Base-by-base conservation (phyloP, 1,140 invertebrate species). In the Periplaneta americana region DNA sequence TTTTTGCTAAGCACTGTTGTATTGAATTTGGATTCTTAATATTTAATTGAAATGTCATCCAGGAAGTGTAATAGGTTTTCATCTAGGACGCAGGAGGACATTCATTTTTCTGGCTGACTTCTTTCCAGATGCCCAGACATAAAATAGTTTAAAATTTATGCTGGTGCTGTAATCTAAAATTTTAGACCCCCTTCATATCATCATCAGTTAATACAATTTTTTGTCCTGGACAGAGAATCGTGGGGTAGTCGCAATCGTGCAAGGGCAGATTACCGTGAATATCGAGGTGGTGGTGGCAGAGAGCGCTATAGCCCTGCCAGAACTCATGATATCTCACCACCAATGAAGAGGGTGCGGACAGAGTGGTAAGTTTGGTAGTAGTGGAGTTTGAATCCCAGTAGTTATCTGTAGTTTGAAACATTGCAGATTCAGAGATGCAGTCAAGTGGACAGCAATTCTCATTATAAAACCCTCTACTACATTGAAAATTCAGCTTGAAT, bases 321-420 rank as follows among this genome's bases (percentile, higher is more conserved):
- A 57, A 92, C 93, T 5, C 93, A 96, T 85, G 94, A 96, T 82
- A 89, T 92, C 85, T 90, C 89, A 48, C 95, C 95, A 8, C 94
- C 95, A 1, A 91, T 93, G 84, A 97, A 97, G 85, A 88, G 96
- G 82, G 94, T 97, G 87, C 89, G 96, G 34, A 89, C 91, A 13
- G 95, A 96, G 66, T 96, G 94, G 94, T 90, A 85, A 84, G 84
- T 78, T 17, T 28, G 32, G 15, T 66, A 66, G 48, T 66, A 66
- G 48, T 66, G 48, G 28, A 66, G 28, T n/a, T 66, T n/a, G 48
- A 28, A 66, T n/a, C 22, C 22, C 22, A 9, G 22, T 66, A 66
- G 15, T 66, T 66, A 6, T n/a, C 22, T n/a, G 11, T 28, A 66
- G 48, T 28, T 11, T 22, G 28, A 11, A 66, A 66, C 28, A n/a